Conservation (phyloP, 1,140 invertebrate species). For the Papilio dardanus region DNA sequence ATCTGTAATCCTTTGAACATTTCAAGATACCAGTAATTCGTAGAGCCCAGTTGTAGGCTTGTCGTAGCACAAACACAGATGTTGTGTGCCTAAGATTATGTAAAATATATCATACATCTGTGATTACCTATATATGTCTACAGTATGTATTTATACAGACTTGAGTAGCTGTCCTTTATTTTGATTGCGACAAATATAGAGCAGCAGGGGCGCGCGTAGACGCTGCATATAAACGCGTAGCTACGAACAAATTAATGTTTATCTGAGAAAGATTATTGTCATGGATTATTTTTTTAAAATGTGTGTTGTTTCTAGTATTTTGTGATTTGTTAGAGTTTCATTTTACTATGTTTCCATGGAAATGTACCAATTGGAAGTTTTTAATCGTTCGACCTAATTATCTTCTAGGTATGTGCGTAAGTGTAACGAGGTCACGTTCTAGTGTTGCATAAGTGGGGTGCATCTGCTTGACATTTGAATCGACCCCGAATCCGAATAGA, state of each 20-base stretch:
- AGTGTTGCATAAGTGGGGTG: slow-evolving; percentile 79
- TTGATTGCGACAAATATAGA: background rate
- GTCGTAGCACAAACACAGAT: background rate
- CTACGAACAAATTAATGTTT: background rate
- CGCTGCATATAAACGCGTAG: background rate
- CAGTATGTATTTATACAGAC: too few relatives aligned
- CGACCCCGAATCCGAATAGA: slow-evolving; percentile 81
- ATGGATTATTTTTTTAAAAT: too few relatives aligned
- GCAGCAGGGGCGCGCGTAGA: background rate
- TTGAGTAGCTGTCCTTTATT: background rate
- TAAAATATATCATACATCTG: too few relatives aligned
- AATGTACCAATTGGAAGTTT: slow-evolving; percentile 2
- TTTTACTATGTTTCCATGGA: background rate
- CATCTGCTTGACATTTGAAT: slow-evolving; percentile 82
- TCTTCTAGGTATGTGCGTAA: slow-evolving; percentile 62
- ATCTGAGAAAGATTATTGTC: too few relatives aligned
- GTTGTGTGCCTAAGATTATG: background rate
- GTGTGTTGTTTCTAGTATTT: background rate
- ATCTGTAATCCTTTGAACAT: background rate
- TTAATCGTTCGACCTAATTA: slow-evolving; percentile 49
- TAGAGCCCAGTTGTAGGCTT: background rate
- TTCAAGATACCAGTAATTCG: background rate
- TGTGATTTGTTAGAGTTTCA: background rate
- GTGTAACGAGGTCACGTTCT: slow-evolving; percentile 65
- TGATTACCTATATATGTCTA: too few relatives aligned